A percentile compares a stretch with the other conserved stretches of the same genome.
Conservation (phyloP, 2,113 vertebrate genomes). For the Corythaeola cristata region DNA sequence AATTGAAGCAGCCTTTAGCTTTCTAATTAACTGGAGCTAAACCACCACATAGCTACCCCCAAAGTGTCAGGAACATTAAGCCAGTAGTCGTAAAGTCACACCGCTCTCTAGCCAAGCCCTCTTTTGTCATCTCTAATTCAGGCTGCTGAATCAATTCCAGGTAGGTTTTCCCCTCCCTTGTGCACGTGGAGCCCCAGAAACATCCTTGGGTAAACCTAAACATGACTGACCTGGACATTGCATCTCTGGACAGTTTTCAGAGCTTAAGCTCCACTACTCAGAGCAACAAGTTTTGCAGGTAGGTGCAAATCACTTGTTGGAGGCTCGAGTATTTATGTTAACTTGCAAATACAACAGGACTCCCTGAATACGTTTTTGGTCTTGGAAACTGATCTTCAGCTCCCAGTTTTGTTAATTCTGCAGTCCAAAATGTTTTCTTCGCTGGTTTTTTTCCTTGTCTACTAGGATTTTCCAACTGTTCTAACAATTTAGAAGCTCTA, state of each 20-base stretch:
- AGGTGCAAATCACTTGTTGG: not conserved
- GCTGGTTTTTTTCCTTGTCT: not conserved
- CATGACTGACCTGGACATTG: not conserved
- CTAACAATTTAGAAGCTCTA: conserved; percentile 8
- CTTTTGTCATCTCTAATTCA: not conserved
- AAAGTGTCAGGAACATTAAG: not conserved
- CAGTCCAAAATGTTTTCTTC: not conserved
- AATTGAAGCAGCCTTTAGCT: not conserved
- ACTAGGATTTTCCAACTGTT: conserved; percentile 34
- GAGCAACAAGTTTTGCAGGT: not conserved
- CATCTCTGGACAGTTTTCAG: not conserved
- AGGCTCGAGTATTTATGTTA: not conserved
- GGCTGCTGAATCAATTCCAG: not conserved
- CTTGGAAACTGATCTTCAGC: not conserved
- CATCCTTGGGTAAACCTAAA: not conserved
- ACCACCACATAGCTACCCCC: not conserved
- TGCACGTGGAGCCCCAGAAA: not conserved
- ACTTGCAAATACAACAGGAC: not conserved
- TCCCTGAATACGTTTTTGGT: not conserved
- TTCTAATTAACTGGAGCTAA: not conserved
- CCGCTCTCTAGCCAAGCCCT: not conserved
- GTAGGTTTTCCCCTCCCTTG: not conserved
- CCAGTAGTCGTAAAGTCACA: not conserved
- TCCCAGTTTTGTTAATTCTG: not conserved
- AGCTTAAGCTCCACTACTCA: not conserved